Conservation (phyloP, 2,797 vertebrate species). For the Chelon labrosus region DNA sequence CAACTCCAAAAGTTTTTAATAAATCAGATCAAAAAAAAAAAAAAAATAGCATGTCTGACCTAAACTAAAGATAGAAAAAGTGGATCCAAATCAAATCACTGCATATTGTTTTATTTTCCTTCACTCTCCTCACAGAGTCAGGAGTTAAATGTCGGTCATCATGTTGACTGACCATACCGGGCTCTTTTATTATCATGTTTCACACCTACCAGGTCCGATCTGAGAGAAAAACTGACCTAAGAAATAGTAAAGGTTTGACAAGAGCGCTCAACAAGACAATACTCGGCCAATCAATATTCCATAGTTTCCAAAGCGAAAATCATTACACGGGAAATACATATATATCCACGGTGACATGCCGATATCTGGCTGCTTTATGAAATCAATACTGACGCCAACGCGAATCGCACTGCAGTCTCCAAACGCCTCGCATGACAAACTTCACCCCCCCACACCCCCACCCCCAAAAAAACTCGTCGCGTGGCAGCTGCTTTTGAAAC, state of each 20-base stretch:
- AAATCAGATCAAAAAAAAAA: conserved; percentile 8
- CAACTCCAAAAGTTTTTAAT: background rate
- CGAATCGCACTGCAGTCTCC: conserved; percentile 22
- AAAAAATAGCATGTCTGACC: background rate
- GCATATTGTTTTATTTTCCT: background rate
- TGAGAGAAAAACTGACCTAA: background rate
- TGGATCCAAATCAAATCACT: background rate
- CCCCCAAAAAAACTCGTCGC: conserved; percentile 51
- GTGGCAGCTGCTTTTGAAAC: conserved; percentile 82
- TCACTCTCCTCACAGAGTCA: conserved; percentile 1
- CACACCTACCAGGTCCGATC: background rate
- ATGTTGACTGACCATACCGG: background rate
- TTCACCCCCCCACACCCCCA: conserved; percentile 16
- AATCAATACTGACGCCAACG: conserved; percentile 50
- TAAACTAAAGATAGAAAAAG: background rate
- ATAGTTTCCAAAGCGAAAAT: conserved; percentile 37
- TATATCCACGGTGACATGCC: conserved; percentile 23
- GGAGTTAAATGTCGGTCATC: conserved; percentile 10
- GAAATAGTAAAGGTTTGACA: conserved; percentile 6
- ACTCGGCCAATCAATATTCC: conserved; percentile 15
- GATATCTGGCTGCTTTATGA: conserved; percentile 47
- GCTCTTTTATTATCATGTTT: background rate
- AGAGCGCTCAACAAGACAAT: conserved; percentile 9
- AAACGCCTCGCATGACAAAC: conserved; percentile 28
- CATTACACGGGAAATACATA: conserved; percentile 47